These are phyloP conservation scores for Catocala nupta DNA, from an alignment of 2,888 invertebrate genomes.

Conservation along the genomic window DNA sequence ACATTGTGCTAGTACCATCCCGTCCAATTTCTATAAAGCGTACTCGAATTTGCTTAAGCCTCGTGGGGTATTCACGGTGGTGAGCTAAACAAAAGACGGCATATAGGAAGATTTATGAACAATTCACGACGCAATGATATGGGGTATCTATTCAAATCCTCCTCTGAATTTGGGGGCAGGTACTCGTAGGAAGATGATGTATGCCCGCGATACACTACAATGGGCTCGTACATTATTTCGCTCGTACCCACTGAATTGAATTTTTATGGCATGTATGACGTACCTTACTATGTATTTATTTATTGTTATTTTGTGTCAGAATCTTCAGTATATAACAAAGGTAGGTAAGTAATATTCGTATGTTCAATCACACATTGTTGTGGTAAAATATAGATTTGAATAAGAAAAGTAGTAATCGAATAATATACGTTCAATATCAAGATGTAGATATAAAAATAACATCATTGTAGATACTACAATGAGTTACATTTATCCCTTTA, in stretches of 20 bases:
- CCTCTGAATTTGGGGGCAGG: constrained; percentile 72
- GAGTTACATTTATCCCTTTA: too few species aligned
- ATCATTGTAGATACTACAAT: too few species aligned
- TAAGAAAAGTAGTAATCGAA: too few species aligned
- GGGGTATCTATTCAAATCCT: constrained; percentile 81
- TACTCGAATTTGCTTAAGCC: constrained; percentile 70
- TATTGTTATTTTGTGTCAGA: constrained; percentile 14
- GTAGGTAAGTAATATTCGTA: neutral
- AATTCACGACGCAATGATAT: constrained; percentile 83
- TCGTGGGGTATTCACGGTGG: constrained; percentile 66
- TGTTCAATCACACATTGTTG: too few species aligned
- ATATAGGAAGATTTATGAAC: constrained; percentile 83
- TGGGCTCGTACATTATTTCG: constrained; percentile 61
- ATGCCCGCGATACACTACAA: constrained; percentile 67
- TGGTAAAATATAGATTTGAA: too few species aligned
- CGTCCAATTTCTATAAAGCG: constrained; percentile 63
- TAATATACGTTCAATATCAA: too few species aligned
- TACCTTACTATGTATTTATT: constrained; percentile 30
- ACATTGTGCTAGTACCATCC: constrained; percentile 46
- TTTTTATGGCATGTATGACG: constrained; percentile 53
- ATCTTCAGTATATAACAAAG: neutral
- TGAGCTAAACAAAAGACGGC: constrained; percentile 80
- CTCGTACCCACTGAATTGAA: constrained; percentile 57
- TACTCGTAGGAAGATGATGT: constrained; percentile 72
- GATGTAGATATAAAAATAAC: too few species aligned